These are phyloP conservation scores for Myocastor coypus DNA, from an alignment of 2,113 vertebrate species.

Conservation along the genomic window DNA sequence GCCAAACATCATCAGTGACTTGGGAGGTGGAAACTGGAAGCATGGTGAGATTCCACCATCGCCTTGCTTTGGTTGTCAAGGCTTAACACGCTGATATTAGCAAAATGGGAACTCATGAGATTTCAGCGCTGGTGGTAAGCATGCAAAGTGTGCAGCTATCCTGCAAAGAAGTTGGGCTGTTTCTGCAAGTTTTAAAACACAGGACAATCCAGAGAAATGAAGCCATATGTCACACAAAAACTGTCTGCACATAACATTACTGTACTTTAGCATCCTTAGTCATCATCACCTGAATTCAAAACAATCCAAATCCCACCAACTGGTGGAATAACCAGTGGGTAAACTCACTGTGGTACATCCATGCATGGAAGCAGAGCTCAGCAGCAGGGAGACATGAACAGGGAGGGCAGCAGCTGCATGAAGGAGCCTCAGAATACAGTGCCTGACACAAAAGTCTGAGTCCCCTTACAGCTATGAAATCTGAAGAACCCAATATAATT, in stretches of 20 bases:
- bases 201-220: neutral
- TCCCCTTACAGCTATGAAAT: neutral
- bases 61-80: neutral
- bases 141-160: too few relatives aligned
- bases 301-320: neutral
- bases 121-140: neutral
- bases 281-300: neutral
- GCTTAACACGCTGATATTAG: neutral
- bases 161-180: neutral
- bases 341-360: neutral
- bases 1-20: neutral
- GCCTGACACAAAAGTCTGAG: neutral
- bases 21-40: neutral
- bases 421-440: neutral
- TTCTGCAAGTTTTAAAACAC: neutral
- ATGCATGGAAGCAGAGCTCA: neutral
- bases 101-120: neutral
- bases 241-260: neutral
- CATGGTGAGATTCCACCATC: too few relatives aligned
- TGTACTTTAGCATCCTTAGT: neutral
- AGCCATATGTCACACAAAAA: neutral
- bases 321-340: neutral
- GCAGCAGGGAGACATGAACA: neutral
- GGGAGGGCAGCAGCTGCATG: neutral
- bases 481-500: neutral